Evolutionary conservation across 2,888 invertebrate species (phyloP).

Genomic region (Ichneumoninae sp.): DNA sequence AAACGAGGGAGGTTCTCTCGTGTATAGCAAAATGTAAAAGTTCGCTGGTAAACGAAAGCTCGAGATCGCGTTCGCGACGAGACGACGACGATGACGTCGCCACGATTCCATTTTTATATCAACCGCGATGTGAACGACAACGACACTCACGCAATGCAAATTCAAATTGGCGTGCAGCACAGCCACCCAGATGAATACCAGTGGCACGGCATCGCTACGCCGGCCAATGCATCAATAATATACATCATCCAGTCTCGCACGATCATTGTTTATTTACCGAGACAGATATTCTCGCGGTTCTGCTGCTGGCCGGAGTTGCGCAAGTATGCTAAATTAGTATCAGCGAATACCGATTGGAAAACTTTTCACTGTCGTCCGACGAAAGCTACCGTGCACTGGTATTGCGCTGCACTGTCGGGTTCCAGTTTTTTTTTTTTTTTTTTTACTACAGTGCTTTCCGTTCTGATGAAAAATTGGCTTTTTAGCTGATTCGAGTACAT

Average conservation of each 20-base stretch:
- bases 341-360: conserved; percentile 40
- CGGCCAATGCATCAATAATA: conserved; percentile 67
- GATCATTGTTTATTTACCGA: conserved; percentile 66
- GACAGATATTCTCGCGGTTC: conserved; percentile 56
- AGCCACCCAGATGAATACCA: conserved; percentile 28
- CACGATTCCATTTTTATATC: conserved; percentile 59
- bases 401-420: background rate
- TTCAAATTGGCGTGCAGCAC: conserved; percentile 48
- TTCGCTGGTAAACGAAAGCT: background rate
- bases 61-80: conserved; percentile 16
- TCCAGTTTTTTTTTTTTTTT: background rate
- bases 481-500: background rate
- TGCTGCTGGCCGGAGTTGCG: conserved; percentile 36
- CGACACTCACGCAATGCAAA: conserved; percentile 34
- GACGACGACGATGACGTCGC: conserved; percentile 4
- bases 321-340: conserved; percentile 56
- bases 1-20: background rate
- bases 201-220: conserved; percentile 39
- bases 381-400: background rate
- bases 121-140: conserved; percentile 27
- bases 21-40: conserved; percentile 5
- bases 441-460: background rate
- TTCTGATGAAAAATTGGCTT: conserved; percentile 3
- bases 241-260: conserved; percentile 45
- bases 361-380: conserved; percentile 4